Evolutionary conservation across 2,113 vertebrate genomes (phyloP), one percentile per base, ranked within the genome.

Genomic region (Burhinus bistriatus): DNA sequence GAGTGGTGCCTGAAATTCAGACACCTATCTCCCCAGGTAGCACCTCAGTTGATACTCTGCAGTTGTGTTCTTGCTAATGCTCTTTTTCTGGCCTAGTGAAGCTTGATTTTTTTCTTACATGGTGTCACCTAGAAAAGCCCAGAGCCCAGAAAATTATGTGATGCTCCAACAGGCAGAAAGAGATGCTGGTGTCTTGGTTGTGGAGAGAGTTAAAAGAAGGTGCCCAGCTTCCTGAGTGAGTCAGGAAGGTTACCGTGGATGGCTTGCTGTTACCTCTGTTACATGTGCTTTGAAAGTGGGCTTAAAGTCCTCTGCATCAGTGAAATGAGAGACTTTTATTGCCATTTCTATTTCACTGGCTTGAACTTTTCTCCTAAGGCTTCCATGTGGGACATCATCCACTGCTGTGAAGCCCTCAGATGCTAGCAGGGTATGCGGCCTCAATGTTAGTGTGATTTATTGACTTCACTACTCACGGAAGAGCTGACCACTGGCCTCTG

Each of bases 11-110:
- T 78, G 70, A 66, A 86, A 73, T 47, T 4, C 45, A 36, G 52
- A 82, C 11, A 27, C 2, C 4, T 15, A 0, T 38, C 80, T 52
- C 44, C 42, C 20, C 58, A 27, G 27, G 8, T 19, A 42, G 19
- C 0, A 0, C 52, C 21, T 32, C 20, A 30, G 32, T 1, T 45
- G 59, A 36, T 8, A 51, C 7, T 19, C 15, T 3, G 25, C 29
- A 52, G 25, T 26, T 51, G 29, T 38, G 9, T 16, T 45, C 18
- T 52, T 62, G 7, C 6, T 86, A 51, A 68, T 32, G 20, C 3
- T 52, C 19, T 40, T 82, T 25, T 86, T 52, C 58, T 86, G 81
- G 16, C 17, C 32, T 45, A 18, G 12, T 21, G 65, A 72, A 86
- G 10, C 6, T 58, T 58, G 36, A 3, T 32, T n/a, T 44, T 65